Evolutionary conservation across 1,140 invertebrate genomes (phyloP).

Genomic region (Scaptomyza pallida): DNA sequence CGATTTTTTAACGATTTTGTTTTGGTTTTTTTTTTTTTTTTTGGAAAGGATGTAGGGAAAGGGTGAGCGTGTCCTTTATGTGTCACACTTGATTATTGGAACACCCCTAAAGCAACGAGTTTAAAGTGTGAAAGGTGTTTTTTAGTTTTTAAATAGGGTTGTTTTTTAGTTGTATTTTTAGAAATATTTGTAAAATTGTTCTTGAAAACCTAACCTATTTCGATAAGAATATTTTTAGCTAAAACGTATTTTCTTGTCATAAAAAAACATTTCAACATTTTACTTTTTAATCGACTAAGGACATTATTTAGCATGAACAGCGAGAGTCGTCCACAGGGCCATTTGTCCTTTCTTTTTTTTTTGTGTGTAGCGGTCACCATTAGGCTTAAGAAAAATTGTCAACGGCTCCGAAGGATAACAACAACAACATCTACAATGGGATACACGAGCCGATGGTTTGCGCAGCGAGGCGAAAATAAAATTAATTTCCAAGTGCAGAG

Average conservation of each 20-base stretch:
- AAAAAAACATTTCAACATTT: neutral
- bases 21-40: conserved; percentile 32
- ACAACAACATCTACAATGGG: conserved; percentile 30
- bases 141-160: conserved; percentile 41
- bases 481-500: conserved; percentile 70
- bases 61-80: conserved; percentile 60
- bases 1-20: conserved; percentile 43
- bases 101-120: conserved; percentile 47
- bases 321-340: neutral
- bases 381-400: conserved; percentile 47
- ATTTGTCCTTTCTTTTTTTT: conserved; percentile 10
- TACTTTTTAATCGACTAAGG: conserved; percentile 10
- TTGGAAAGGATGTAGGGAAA: conserved; percentile 10
- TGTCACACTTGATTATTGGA: conserved; percentile 75
- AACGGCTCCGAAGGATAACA: conserved; percentile 40
- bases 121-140: conserved; percentile 47
- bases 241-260: no score
- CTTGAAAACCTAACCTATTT: no score
- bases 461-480: conserved; percentile 59
- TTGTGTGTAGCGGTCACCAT: conserved; percentile 21
- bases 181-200: no score
- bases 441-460: conserved; percentile 23
- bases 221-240: no score
- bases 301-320: neutral
- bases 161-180: no score